A percentile compares a stretch with the other conserved stretches of the same genome.
phyloP scores from a whole-genome alignment of 2,888 invertebrate genomes.

The Catocala sponsa region DNA sequence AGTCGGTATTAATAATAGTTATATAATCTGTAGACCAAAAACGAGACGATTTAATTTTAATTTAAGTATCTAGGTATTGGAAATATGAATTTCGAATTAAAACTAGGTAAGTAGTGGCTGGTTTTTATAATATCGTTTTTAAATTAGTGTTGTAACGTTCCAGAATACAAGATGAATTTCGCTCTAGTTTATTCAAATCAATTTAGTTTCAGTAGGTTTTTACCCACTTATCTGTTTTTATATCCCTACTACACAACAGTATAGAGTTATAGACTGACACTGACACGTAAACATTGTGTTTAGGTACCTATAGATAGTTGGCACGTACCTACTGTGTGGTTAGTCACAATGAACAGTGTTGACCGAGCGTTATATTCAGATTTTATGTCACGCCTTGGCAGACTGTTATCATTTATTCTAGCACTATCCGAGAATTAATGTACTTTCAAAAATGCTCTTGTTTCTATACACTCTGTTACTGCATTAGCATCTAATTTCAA shows the following conservation, averaged over 20 bases:
- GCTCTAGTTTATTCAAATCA: not conserved
- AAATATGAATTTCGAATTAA: too few species aligned
- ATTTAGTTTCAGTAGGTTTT: too few species aligned
- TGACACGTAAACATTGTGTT: constrained; percentile 8
- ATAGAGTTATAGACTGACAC: not conserved
- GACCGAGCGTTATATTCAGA: constrained; percentile 7
- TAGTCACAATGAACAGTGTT: constrained; percentile 22
- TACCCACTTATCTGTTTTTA: not conserved
- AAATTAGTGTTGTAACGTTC: too few species aligned
- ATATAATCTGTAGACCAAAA: too few species aligned
- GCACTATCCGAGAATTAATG: not conserved
- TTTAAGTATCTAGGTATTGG: too few species aligned
- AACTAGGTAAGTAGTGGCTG: too few species aligned
- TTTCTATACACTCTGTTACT: not conserved
- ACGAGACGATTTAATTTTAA: too few species aligned
- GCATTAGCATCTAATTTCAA: not conserved
- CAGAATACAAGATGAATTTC: too few species aligned
- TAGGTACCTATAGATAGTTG: constrained; percentile 11
- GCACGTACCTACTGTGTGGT: constrained; percentile 22
- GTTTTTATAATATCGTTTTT: too few species aligned
- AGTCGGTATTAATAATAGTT: too few species aligned
- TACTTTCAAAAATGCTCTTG: not conserved
- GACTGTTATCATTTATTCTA: constrained; percentile 9
- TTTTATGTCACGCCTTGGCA: constrained; percentile 15
- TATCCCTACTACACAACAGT: not conserved